Conservation (phyloP, 2,113 vertebrate genomes). For the Laticauda laticaudata region DNA sequence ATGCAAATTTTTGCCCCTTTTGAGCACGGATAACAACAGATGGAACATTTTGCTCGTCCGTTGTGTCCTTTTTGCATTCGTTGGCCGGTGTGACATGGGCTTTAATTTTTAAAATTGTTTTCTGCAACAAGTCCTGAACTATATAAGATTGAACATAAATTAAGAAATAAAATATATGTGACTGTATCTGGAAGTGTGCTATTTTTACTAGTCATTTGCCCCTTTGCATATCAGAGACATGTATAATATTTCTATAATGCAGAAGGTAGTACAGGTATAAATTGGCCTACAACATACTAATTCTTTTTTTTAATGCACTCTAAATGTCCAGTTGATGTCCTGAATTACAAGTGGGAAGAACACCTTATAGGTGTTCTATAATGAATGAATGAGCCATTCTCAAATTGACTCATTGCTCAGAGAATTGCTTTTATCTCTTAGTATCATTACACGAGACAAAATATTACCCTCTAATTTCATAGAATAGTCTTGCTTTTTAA, state of each 20-base stretch:
- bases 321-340: background rate
- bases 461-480: conserved; percentile 9
- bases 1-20: too few species aligned
- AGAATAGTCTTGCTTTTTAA: conserved; percentile 14
- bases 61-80: too few species aligned
- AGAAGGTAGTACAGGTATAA: background rate
- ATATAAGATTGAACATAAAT: background rate
- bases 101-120: background rate
- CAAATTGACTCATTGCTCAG: background rate
- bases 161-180: background rate
- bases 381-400: background rate
- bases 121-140: background rate
- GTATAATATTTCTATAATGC: background rate
- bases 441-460: background rate
- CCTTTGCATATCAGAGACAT: background rate
- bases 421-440: background rate
- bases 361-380: background rate
- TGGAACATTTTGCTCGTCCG: too few species aligned
- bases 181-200: background rate
- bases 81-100: too few species aligned
- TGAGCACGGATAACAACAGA: too few species aligned
- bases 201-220: background rate
- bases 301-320: background rate
- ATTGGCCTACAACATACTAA: background rate
- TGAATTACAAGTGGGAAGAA: background rate